Base-by-base conservation (phyloP, 1,140 invertebrate genomes). In the Potamilus streckersoni region DNA sequence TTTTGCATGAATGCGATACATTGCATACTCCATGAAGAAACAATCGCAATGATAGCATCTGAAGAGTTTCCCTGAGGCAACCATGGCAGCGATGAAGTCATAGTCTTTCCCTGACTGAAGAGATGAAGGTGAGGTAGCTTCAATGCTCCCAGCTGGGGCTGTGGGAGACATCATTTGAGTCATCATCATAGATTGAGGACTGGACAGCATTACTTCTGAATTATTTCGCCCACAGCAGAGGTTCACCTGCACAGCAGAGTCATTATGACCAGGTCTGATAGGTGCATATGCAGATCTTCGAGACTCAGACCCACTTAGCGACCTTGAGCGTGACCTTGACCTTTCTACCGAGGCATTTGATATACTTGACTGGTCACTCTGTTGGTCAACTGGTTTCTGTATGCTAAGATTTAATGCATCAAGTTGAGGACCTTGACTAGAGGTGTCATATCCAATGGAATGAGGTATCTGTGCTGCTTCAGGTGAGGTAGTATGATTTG, bases 1-100 rank as follows among this genome's bases (percentile, higher is more conserved):
- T 73, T 88, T 86, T 49, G 84, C 79, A 69, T 88, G 86, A 20
- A 87, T 82, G 16, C 83, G 79, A 62, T 84, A 86, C 86, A 88
- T 87, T 20, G 85, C 83, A 67, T 85, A 87, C 68, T 88, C 86
- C 3, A 84, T 81, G 79, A 87, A 88, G 66, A 85, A 88, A 66
- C 85, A 85, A 56, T 86, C 84, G 61, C 86, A 88, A 71, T 81
- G 83, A 17, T 81, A 80, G 75, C 86, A 88, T 27, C 82, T 85
- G 73, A 84, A 88, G 71, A 88, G 80, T 31, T 80, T 73, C 0
- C 86, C 85, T 0, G 85, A 77, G 4, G 78, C 69, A 62, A 86
- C 70, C 23, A 88, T 77, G 19, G 81, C 74, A 15, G 84, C 81
- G 60, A 86, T 76, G 13, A 82, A 80, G 57, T 86, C 83, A 60